These are phyloP conservation scores for Steinernema feltiae DNA, from an alignment of 1,140 invertebrate genomes.

Conservation along the genomic window DNA sequence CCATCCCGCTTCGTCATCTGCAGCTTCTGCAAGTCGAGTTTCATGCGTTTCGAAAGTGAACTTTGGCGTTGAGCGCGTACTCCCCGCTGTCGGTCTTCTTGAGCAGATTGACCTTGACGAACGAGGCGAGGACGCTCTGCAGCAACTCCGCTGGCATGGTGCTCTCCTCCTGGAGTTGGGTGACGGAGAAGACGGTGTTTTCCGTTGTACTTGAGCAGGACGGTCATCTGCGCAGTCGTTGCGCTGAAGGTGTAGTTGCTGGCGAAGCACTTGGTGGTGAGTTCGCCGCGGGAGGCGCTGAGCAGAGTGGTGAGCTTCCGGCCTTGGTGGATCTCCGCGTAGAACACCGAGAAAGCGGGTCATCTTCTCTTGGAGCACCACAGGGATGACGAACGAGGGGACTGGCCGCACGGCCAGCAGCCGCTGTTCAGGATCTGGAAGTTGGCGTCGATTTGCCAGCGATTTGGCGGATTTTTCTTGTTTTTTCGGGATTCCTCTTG, in stretches of 20 bases:
- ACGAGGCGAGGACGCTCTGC: background rate
- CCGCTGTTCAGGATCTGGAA: constrained; percentile 79
- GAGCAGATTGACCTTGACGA: background rate
- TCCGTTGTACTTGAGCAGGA: no score
- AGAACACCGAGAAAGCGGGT: constrained; percentile 90
- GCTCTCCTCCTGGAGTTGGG: constrained; percentile 75
- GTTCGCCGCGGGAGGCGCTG: constrained; percentile 93
- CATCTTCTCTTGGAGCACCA: constrained; percentile 67
- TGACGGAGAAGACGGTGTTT: constrained; percentile 79
- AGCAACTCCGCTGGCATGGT: background rate
- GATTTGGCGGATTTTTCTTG: background rate
- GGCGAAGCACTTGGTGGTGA: constrained; percentile 84
- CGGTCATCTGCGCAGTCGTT: no score
- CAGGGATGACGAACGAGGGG: constrained; percentile 14
- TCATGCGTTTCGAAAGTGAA: background rate
- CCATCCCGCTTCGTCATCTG: background rate
- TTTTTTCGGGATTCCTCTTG: constrained; percentile 6
- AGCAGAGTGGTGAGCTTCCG: constrained; percentile 95
- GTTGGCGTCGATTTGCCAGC: constrained; percentile 58
- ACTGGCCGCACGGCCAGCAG: constrained; percentile 72
- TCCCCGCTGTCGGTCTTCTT: background rate
- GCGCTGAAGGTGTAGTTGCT: constrained; percentile 61
- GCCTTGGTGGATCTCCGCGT: constrained; percentile 87
- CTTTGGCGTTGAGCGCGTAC: background rate
- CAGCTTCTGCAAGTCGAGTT: background rate